phyloP scores from a whole-genome alignment of 2,888 invertebrate species.

The Rambutsinella grinnellia region DNA sequence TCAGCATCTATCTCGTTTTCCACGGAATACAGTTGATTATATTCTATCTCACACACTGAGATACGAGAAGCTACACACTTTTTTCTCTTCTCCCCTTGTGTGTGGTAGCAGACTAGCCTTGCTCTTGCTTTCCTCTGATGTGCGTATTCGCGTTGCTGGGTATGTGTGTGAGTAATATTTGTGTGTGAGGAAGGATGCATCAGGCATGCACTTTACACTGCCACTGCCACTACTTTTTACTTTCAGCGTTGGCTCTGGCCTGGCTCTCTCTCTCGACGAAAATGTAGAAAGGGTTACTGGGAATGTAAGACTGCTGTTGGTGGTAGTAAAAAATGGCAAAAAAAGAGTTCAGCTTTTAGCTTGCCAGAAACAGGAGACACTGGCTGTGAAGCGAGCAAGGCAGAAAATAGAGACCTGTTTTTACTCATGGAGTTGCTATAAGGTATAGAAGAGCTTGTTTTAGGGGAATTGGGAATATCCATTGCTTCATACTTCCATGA shows the following conservation, averaged over 20 bases:
- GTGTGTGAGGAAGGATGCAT: constrained; percentile 45
- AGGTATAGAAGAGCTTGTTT: neutral
- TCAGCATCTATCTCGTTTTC: constrained; percentile 55
- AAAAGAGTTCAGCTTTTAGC: constrained; percentile 5
- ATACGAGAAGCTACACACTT: no score
- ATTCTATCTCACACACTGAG: constrained; percentile 29
- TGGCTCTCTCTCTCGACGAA: no score
- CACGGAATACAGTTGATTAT: constrained; percentile 49
- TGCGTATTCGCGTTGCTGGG: constrained; percentile 41
- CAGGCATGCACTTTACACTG: constrained; percentile 47
- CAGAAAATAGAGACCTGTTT: constrained; percentile 20
- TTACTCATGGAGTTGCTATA: constrained; percentile 6
- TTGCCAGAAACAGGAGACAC: constrained; percentile 4
- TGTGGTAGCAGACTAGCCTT: constrained; percentile 8
- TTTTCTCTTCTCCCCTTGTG: constrained; percentile 21
- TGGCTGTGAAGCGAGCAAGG: constrained; percentile 1
- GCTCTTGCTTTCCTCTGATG: constrained; percentile 24
- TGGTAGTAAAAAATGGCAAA: no score
- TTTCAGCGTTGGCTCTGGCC: no score
- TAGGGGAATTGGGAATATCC: constrained; percentile 22
- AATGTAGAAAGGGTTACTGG: no score
- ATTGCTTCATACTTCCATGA: constrained; percentile 51
- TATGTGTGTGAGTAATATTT: constrained; percentile 31
- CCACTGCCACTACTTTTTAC: constrained; percentile 37
- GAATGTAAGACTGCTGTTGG: no score